Percentiles rank a stretch among this genome's conserved stretches.
Evolutionary conservation across 2,888 invertebrate genomes (phyloP).

Genomic region (Danaus chrysippus): DNA sequence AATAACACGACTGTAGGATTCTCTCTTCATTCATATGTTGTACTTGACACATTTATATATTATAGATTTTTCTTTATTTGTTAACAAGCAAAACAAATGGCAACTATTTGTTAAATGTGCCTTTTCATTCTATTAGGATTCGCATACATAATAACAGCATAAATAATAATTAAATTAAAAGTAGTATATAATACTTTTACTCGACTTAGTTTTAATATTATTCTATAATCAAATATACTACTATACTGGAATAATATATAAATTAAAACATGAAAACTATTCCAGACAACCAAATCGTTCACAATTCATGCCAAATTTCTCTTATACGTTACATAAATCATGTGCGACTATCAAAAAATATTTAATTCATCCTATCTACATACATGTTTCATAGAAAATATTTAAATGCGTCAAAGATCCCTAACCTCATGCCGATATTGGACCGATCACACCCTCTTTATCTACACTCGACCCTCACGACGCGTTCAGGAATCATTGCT

Average conservation of each 20-base stretch:
- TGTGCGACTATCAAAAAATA: background rate
- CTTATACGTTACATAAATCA: background rate
- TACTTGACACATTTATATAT: constrained; percentile 5
- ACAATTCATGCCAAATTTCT: too few species aligned
- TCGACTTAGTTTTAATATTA: too few species aligned
- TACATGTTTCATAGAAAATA: constrained; percentile 14
- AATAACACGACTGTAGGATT: constrained; percentile 59
- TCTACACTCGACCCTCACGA: constrained; percentile 58
- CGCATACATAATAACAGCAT: too few species aligned
- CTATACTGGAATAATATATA: too few species aligned
- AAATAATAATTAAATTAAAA: too few species aligned
- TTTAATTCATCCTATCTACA: constrained; percentile 1
- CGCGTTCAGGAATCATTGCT: constrained; percentile 63
- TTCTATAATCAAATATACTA: too few species aligned
- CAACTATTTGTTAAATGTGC: too few species aligned
- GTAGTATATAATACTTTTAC: too few species aligned
- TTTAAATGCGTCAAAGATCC: constrained; percentile 34
- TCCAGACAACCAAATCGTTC: too few species aligned
- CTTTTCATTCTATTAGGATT: too few species aligned
- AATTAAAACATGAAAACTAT: too few species aligned
- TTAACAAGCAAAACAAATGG: too few species aligned
- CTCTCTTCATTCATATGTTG: constrained; percentile 39
- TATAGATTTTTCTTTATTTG: background rate
- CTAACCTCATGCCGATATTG: constrained; percentile 55
- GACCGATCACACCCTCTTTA: constrained; percentile 63